Conservation (phyloP, 2,888 invertebrate species). For the Helobdella robusta region DNA sequence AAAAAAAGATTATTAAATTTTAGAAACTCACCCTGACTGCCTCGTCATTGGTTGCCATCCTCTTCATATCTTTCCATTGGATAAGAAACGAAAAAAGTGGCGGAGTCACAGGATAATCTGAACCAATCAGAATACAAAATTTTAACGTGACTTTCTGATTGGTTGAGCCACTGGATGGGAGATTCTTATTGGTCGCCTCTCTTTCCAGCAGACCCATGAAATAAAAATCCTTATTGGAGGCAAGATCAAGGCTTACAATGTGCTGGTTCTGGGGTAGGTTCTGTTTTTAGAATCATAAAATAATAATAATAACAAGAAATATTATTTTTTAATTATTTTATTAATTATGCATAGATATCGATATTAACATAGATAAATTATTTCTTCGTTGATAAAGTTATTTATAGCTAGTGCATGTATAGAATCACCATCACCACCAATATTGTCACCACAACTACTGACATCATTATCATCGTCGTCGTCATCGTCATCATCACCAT, state of each 20-base stretch:
- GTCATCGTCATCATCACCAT: slow-evolving; percentile 34
- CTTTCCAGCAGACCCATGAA: slow-evolving; percentile 72
- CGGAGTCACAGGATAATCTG: slow-evolving; percentile 69
- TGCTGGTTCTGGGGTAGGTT: slow-evolving; percentile 37
- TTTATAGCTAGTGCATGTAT: too few species aligned
- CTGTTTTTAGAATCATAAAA: slow-evolving; percentile 30
- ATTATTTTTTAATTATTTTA: too few species aligned
- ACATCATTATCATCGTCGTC: slow-evolving; percentile 32
- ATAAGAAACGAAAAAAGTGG: slow-evolving; percentile 69
- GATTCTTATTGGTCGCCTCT: slow-evolving; percentile 52
- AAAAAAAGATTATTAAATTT: not conserved
- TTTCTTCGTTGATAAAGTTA: too few species aligned
- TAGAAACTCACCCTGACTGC: slow-evolving; percentile 58
- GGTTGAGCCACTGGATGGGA: not conserved
- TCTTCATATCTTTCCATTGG: slow-evolving; percentile 60
- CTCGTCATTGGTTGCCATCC: slow-evolving; percentile 60
- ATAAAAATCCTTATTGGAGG: slow-evolving; percentile 47
- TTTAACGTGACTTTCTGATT: slow-evolving; percentile 60
- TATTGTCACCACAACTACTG: too few species aligned
- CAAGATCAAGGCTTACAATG: slow-evolving; percentile 45
- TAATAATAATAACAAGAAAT: not conserved
- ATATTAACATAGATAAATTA: too few species aligned
- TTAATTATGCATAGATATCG: too few species aligned
- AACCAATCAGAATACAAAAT: slow-evolving; percentile 67
- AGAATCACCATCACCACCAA: too few species aligned